These are phyloP conservation scores for Elysia crispata DNA, from an alignment of 2,888 invertebrate genomes.

Conservation along the genomic window DNA sequence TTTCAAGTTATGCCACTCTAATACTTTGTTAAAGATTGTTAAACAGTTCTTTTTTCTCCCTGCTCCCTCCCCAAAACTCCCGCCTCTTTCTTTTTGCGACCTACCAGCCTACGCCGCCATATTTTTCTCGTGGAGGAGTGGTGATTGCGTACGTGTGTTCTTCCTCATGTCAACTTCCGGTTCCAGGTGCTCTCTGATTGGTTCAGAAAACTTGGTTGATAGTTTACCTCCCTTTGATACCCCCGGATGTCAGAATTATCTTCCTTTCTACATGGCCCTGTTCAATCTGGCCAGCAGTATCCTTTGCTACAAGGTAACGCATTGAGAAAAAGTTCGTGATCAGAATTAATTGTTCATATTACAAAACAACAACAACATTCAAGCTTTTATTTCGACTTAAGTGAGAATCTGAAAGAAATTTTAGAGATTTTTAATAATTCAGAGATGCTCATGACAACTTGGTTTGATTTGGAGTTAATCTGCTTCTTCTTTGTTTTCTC, in stretches of 20 bases:
- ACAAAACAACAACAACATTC: no score
- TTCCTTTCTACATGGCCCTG: slow-evolving; percentile 56
- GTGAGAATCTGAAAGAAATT: no score
- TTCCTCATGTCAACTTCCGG: slow-evolving; percentile 39
- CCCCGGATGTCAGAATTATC: slow-evolving; percentile 46
- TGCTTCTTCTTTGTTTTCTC: neutral
- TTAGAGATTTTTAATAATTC: no score
- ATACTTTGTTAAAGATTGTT: neutral
- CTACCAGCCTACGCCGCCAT: slow-evolving; percentile 42
- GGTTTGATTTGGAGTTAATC: no score
- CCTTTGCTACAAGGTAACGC: slow-evolving; percentile 56
- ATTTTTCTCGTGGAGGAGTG: slow-evolving; percentile 39
- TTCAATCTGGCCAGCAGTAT: slow-evolving; percentile 56
- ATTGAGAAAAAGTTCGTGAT: no score
- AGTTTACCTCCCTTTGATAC: neutral
- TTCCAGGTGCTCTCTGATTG: slow-evolving; percentile 43
- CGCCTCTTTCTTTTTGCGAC: slow-evolving; percentile 12
- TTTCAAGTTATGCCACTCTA: no score
- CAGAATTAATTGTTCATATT: no score
- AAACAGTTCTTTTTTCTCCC: neutral
- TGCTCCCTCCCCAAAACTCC: neutral
- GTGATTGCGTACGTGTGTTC: slow-evolving; percentile 44
- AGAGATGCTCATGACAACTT: no score
- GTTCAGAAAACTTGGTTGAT: slow-evolving; percentile 28
- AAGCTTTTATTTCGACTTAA: no score